A percentile compares a stretch with the other conserved stretches of the same genome.
phyloP scores from a whole-genome alignment of 2,113 vertebrate species.

The Neolamprologus sp. region DNA sequence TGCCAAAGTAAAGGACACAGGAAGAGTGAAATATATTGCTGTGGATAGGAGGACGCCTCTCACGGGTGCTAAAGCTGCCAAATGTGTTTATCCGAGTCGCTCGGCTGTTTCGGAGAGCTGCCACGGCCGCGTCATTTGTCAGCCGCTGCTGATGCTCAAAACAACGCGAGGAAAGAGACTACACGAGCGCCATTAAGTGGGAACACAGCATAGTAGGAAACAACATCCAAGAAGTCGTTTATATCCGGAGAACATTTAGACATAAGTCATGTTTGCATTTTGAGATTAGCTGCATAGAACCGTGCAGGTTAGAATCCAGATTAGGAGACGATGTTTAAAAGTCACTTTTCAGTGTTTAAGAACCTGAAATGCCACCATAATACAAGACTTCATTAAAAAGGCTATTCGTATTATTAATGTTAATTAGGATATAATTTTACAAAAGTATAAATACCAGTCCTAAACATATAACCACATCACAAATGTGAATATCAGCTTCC shows the following conservation, averaged over 20 bases:
- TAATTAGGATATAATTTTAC: background rate
- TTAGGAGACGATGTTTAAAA: background rate
- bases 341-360: accelerated
- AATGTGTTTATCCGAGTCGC: conserved; percentile 48
- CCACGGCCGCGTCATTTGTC: conserved; percentile 31
- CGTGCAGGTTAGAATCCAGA: accelerated
- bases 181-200: background rate
- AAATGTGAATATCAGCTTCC: background rate
- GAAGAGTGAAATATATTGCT: conserved; percentile 47
- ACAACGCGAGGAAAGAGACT: background rate
- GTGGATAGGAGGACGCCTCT: conserved; percentile 33
- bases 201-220: background rate
- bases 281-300: background rate
- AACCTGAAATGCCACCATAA: background rate
- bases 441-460: background rate
- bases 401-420: background rate
- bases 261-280: background rate
- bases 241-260: background rate
- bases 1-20: conserved; percentile 61
- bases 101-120: conserved; percentile 46
- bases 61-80: conserved; percentile 44
- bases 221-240: background rate
- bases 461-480: background rate
- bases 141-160: background rate
- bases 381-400: background rate